Conservation (phyloP, 92 coral and sea anemone genomes). For the Epizoanthus stellaris region DNA sequence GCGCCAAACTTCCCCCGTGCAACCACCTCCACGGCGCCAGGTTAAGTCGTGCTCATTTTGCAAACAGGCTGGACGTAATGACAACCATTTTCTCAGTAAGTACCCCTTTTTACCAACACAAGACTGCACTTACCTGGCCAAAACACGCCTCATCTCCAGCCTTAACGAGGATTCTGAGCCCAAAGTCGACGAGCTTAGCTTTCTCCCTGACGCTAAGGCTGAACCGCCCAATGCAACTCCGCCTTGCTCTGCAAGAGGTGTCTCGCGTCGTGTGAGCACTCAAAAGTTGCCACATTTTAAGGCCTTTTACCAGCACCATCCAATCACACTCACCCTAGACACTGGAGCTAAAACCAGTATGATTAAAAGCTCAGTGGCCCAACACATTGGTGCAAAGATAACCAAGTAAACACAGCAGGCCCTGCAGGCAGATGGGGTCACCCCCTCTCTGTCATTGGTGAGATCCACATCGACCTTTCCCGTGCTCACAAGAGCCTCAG, state of each 20-base stretch:
- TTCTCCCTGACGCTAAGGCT: too few relatives aligned
- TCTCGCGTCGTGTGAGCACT: slow-evolving; percentile 3
- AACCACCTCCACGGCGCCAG: too few relatives aligned
- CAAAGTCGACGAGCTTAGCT: too few relatives aligned
- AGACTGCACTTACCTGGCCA: background rate
- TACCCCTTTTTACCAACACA: background rate
- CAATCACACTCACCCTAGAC: background rate
- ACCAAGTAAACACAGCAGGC: background rate
- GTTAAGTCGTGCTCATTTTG: background rate
- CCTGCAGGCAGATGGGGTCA: background rate
- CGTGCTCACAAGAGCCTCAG: slow-evolving; percentile 19
- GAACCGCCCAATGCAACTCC: too few relatives aligned
- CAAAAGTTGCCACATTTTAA: slow-evolving; percentile 1
- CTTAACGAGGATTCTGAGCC: background rate
- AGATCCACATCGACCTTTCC: background rate
- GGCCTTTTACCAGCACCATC: background rate
- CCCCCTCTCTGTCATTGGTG: slow-evolving; percentile 1
- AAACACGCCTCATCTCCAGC: background rate
- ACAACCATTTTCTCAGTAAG: too few relatives aligned
- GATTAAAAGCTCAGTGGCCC: slow-evolving; percentile 10
- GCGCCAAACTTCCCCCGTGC: too few relatives aligned
- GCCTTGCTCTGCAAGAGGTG: background rate
- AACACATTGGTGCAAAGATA: background rate
- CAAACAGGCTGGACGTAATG: too few relatives aligned
- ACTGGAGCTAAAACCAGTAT: slow-evolving; percentile 14